Conservation (phyloP, 1,140 invertebrate genomes). For the Choristoneura fumiferana region DNA sequence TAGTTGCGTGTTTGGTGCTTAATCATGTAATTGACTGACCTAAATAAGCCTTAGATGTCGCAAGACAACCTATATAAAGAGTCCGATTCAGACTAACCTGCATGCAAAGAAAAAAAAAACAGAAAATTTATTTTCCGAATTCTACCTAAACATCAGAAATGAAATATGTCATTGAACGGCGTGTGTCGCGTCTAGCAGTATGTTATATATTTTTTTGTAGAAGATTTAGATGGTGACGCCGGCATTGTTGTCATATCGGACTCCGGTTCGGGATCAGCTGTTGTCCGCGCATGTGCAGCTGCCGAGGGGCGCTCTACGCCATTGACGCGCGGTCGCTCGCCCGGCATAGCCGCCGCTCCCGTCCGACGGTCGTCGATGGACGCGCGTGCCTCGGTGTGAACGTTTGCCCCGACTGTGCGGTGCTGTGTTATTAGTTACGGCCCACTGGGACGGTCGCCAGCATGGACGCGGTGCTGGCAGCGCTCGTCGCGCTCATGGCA, state of each 20-base stretch:
- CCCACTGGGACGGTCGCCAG: slow-evolving; percentile 64
- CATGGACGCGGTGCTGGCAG: slow-evolving; percentile 78
- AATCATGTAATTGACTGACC: too few species aligned
- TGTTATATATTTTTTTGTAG: slow-evolving; percentile 33
- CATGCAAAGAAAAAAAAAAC: background rate
- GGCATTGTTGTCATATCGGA: slow-evolving; percentile 34
- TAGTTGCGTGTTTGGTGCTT: too few species aligned
- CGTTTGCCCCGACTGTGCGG: slow-evolving; percentile 35
- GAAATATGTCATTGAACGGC: slow-evolving; percentile 4
- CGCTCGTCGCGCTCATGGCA: slow-evolving; percentile 79
- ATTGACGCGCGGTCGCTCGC: slow-evolving; percentile 43
- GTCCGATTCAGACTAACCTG: background rate
- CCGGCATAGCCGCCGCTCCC: too few species aligned
- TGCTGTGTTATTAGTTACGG: slow-evolving; percentile 46
- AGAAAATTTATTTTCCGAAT: slow-evolving; percentile 1
- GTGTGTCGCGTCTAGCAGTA: background rate
- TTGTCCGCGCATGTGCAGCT: slow-evolving; percentile 69
- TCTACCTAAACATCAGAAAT: slow-evolving; percentile 4
- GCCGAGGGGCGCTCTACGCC: slow-evolving; percentile 35
- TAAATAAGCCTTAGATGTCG: too few species aligned
- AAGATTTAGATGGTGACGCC: slow-evolving; percentile 28
- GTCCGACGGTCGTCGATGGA: slow-evolving; percentile 42
- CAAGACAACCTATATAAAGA: too few species aligned
- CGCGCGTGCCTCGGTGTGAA: slow-evolving; percentile 41
- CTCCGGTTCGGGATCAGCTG: slow-evolving; percentile 64